These are phyloP conservation scores for Micoletzkya japonica DNA, from an alignment of 2,888 invertebrate species.

Conservation along the genomic window DNA sequence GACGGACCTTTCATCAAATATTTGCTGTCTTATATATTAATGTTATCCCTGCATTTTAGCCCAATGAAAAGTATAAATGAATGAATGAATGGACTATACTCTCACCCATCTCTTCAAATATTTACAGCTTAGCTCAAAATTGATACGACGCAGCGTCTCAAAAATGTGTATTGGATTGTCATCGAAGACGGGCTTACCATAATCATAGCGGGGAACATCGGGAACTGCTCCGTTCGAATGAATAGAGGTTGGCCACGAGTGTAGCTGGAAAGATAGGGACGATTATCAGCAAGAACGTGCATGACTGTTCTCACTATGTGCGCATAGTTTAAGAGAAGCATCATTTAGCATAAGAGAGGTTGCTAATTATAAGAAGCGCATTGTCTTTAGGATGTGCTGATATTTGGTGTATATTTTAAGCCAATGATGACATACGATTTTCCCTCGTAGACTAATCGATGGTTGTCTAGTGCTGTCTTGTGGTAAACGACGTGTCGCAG, in stretches of 20 bases:
- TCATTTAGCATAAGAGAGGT: no score
- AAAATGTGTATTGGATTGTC: background rate
- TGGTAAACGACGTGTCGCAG: background rate
- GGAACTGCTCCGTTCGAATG: slow-evolving; percentile 2
- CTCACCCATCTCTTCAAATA: background rate
- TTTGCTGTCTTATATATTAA: no score
- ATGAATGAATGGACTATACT: no score
- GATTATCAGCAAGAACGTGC: background rate
- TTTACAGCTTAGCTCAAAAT: background rate
- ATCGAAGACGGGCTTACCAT: no score
- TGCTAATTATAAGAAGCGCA: no score
- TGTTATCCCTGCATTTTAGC: no score
- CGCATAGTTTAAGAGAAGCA: background rate
- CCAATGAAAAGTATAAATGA: no score
- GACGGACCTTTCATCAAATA: no score
- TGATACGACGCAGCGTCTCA: background rate
- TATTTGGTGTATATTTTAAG: background rate
- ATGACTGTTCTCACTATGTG: background rate
- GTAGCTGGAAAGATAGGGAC: background rate
- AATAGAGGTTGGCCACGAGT: slow-evolving; percentile 22
- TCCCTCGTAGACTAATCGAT: slow-evolving; percentile 9
- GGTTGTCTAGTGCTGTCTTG: slow-evolving; percentile 6
- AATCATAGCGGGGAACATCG: slow-evolving; percentile 16
- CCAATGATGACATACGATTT: slow-evolving; percentile 8
- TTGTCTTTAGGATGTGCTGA: background rate